A percentile compares a stretch with the other conserved stretches of the same genome.
These are phyloP conservation scores for Sipha maydis DNA, from an alignment of 2,888 invertebrate genomes.

Conservation along the genomic window DNA sequence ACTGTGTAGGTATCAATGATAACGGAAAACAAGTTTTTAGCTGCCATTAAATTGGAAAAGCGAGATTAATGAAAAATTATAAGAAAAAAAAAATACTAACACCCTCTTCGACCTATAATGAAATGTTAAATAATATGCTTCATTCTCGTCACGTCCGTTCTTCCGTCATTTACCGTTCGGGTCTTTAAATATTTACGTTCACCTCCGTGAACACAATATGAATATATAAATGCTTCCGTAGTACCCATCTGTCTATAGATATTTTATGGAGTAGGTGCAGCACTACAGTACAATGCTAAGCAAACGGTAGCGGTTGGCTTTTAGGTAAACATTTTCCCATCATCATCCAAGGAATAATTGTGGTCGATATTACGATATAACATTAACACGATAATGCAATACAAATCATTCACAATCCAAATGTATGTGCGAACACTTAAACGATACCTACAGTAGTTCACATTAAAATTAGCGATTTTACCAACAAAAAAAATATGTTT, in stretches of 20 bases:
- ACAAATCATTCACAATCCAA: no score
- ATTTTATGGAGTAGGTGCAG: neutral
- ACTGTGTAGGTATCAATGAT: neutral
- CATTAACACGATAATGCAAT: no score
- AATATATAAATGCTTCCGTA: neutral
- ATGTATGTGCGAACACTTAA: no score
- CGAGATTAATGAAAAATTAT: neutral
- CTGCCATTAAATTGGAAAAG: neutral
- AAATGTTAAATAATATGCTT: neutral
- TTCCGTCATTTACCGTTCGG: conserved; percentile 39
- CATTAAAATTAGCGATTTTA: no score
- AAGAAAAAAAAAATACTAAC: neutral
- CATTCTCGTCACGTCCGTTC: conserved; percentile 37
- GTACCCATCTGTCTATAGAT: neutral
- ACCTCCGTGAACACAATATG: conserved; percentile 18
- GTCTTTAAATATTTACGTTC: conserved; percentile 31
- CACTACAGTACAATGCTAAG: no score
- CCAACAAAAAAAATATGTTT: no score
- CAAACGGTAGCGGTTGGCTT: no score
- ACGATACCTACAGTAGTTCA: no score
- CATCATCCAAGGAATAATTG: neutral
- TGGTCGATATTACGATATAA: neutral
- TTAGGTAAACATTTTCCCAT: neutral
- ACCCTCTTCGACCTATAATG: neutral
- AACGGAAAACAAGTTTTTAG: neutral